Conservation (phyloP, 2,888 invertebrate species). For the Sarcophaga variegata region DNA sequence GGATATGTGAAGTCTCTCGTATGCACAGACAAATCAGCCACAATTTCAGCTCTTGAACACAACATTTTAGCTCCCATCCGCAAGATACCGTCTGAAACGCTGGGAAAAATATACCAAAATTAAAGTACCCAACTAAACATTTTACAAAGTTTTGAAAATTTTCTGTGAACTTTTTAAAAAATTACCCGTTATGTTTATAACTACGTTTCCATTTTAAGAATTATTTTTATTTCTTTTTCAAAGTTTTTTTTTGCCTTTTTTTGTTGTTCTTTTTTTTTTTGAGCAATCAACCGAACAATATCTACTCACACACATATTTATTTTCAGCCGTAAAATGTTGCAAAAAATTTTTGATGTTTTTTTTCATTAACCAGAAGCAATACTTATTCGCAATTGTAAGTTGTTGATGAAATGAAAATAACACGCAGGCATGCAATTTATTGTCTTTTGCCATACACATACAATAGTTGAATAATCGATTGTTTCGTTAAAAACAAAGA, state of each 20-base stretch:
- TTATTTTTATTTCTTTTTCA: background rate
- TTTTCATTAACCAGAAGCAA: constrained; percentile 18
- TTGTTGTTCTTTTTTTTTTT: constrained; percentile 30
- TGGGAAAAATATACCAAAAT: too few relatives aligned
- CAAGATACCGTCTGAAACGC: too few relatives aligned
- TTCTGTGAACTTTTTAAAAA: too few relatives aligned
- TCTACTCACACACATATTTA: constrained; percentile 25
- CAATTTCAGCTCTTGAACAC: too few relatives aligned
- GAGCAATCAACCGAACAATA: constrained; percentile 51
- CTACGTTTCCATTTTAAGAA: background rate
- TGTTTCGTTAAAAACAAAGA: background rate
- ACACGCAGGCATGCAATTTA: background rate
- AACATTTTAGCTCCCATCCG: too few relatives aligned
- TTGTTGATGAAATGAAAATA: constrained; percentile 2
- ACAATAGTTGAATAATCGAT: background rate
- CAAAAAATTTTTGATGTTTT: background rate
- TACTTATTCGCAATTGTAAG: background rate
- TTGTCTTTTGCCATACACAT: too few relatives aligned
- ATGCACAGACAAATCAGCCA: too few relatives aligned
- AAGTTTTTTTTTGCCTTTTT: constrained; percentile 10
- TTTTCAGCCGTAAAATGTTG: constrained; percentile 21
- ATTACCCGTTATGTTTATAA: background rate
- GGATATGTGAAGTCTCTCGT: too few relatives aligned
- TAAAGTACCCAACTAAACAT: too few relatives aligned
- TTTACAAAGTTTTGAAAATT: too few relatives aligned